Conservation (phyloP, 37 sponge, comb jelly and placozoan genomes). For the Sycon ciliatum region DNA sequence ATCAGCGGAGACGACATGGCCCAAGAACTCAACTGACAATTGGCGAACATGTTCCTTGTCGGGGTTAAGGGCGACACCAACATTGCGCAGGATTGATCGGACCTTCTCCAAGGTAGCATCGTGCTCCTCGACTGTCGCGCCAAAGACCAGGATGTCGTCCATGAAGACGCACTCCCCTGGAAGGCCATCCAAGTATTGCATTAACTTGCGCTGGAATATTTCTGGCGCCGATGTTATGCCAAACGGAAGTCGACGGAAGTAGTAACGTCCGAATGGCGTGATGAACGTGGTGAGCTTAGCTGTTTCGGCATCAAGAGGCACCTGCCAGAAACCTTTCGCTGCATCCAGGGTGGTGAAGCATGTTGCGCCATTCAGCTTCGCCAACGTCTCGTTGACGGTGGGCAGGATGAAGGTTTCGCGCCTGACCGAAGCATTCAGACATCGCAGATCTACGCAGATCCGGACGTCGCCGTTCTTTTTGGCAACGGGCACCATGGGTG, state of each 20-base stretch:
- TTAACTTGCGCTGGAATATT: constrained; percentile 37
- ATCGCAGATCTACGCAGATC: constrained; percentile 32
- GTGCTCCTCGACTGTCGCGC: too few relatives aligned
- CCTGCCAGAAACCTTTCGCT: constrained; percentile 38
- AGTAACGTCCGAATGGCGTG: constrained; percentile 28
- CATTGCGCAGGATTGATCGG: too few relatives aligned
- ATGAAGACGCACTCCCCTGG: too few relatives aligned
- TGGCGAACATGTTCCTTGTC: too few relatives aligned
- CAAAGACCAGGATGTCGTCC: too few relatives aligned
- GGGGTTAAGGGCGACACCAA: too few relatives aligned
- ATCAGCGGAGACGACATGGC: too few relatives aligned
- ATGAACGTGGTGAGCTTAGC: constrained; percentile 45
- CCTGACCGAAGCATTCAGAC: constrained; percentile 28
- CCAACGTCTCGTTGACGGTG: constrained; percentile 27
- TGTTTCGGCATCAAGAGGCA: constrained; percentile 21
- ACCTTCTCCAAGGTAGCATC: too few relatives aligned
- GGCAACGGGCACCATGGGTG: constrained; percentile 14
- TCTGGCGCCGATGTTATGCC: constrained; percentile 44
- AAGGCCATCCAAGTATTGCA: too few relatives aligned
- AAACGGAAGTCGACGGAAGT: constrained; percentile 32
- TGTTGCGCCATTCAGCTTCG: constrained; percentile 26
- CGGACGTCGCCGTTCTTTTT: constrained; percentile 20
- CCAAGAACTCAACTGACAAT: too few relatives aligned
- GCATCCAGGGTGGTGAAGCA: constrained; percentile 39
- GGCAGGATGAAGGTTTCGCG: constrained; percentile 24